Conservation (phyloP, 1,140 invertebrate genomes). For the Drosophila nigrodunni region DNA sequence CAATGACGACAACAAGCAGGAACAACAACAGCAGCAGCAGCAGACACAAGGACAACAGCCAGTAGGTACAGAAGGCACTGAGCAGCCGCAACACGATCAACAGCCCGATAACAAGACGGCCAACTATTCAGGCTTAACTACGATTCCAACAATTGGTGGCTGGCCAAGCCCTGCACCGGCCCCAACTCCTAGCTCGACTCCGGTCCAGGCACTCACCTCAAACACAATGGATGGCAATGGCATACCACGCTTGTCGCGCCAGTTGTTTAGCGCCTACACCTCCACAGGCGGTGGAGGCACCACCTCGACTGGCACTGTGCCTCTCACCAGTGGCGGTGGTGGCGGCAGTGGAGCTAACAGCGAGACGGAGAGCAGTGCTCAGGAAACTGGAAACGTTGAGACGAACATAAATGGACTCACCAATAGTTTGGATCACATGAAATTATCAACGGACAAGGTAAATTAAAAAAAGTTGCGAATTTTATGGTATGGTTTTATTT, state of each 20-base stretch:
- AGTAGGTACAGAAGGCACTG: constrained; percentile 6
- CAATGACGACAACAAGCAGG: constrained; percentile 72
- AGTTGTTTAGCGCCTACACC: constrained; percentile 56
- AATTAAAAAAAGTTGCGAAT: constrained; percentile 23
- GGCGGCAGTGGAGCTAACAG: constrained; percentile 67
- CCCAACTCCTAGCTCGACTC: constrained; percentile 30
- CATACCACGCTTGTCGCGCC: constrained; percentile 63
- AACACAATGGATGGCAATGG: constrained; percentile 44
- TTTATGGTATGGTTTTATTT: neutral
- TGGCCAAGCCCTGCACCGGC: constrained; percentile 55
- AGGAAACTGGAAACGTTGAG: constrained; percentile 54
- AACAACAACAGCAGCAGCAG: constrained; percentile 45
- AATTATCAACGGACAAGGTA: constrained; percentile 79
- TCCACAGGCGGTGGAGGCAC: constrained; percentile 23
- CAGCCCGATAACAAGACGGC: constrained; percentile 51
- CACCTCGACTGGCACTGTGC: constrained; percentile 8
- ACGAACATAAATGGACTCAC: constrained; percentile 71
- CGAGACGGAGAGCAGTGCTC: constrained; percentile 70
- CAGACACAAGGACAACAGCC: constrained; percentile 30
- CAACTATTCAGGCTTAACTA: constrained; percentile 34
- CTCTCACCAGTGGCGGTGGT: constrained; percentile 30
- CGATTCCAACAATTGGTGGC: constrained; percentile 51
- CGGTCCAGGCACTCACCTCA: neutral
- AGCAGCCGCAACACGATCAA: constrained; percentile 14
- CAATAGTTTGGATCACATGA: constrained; percentile 69